These are phyloP conservation scores for Drosophila monieri DNA, from an alignment of 2,888 invertebrate genomes.

Conservation along the genomic window DNA sequence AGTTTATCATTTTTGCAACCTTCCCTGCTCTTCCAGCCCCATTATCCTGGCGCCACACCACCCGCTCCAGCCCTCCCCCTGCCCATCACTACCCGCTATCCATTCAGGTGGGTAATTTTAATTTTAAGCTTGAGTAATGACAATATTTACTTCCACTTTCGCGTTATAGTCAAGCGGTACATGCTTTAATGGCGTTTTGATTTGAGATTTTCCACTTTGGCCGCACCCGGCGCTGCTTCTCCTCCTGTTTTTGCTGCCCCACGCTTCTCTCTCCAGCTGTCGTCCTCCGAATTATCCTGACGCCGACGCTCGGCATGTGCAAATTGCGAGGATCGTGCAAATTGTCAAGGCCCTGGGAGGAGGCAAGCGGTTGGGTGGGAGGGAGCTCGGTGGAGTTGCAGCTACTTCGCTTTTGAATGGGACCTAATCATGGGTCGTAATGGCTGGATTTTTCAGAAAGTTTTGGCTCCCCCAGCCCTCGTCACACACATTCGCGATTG, in stretches of 20 bases:
- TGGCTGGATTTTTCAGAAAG: background rate
- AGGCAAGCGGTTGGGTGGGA: too few relatives aligned
- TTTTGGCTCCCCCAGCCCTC: background rate
- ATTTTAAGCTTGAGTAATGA: conserved; percentile 82
- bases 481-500: background rate
- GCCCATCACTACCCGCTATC: conserved; percentile 16
- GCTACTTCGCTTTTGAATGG: background rate
- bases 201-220: conserved; percentile 60
- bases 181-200: conserved; percentile 81
- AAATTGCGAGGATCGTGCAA: background rate
- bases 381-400: too few relatives aligned
- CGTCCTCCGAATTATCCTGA: conserved; percentile 7
- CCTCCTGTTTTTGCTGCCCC: conserved; percentile 12
- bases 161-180: conserved; percentile 63
- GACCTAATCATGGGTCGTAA: background rate
- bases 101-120: conserved; percentile 77
- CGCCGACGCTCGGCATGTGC: conserved; percentile 16
- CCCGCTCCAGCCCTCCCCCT: background rate
- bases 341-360: background rate
- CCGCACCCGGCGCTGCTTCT: conserved; percentile 14
- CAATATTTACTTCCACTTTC: conserved; percentile 79
- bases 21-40: background rate
- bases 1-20: conserved; percentile 77
- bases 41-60: conserved; percentile 1
- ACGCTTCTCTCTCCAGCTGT: conserved; percentile 32